Percentiles rank a stretch among this genome's conserved stretches.
These are phyloP conservation scores for Folsomia manolachei DNA, from an alignment of 2,888 invertebrate genomes.

Conservation along the genomic window DNA sequence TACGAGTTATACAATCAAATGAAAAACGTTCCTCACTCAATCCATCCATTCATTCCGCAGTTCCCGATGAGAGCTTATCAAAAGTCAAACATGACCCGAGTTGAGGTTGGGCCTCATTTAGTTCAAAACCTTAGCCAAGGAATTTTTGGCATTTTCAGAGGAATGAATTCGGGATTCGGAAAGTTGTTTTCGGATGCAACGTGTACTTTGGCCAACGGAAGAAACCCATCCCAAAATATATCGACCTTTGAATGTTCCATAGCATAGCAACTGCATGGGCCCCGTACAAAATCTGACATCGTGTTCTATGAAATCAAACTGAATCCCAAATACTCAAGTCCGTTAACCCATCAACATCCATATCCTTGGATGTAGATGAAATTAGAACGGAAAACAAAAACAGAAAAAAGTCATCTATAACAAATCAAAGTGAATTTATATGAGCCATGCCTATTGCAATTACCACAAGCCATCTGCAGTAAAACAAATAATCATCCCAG, in stretches of 20 bases:
- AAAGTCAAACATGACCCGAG: too few species aligned
- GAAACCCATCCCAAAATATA: slow-evolving; percentile 7
- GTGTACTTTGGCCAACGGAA: neutral
- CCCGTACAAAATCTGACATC: neutral
- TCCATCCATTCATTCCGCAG: too few species aligned
- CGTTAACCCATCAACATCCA: slow-evolving; percentile 7
- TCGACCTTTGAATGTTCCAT: neutral
- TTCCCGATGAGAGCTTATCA: neutral
- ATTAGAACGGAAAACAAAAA: too few species aligned
- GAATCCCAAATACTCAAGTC: neutral
- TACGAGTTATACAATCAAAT: too few species aligned
- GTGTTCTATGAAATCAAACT: too few species aligned
- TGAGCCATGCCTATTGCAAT: too few species aligned
- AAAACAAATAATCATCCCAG: too few species aligned
- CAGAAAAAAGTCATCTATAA: too few species aligned
- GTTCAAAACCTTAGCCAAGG: neutral
- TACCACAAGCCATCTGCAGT: too few species aligned
- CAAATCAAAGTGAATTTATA: too few species aligned
- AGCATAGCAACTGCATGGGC: neutral
- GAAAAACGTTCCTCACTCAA: too few species aligned
- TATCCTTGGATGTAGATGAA: too few species aligned
- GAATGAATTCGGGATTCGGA: neutral
- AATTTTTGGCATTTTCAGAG: neutral
- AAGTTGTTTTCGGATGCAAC: neutral
- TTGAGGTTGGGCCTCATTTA: neutral